These are phyloP conservation scores for Rhopalosiphum nymphaeae DNA, from an alignment of 2,888 invertebrate species.

Conservation along the genomic window DNA sequence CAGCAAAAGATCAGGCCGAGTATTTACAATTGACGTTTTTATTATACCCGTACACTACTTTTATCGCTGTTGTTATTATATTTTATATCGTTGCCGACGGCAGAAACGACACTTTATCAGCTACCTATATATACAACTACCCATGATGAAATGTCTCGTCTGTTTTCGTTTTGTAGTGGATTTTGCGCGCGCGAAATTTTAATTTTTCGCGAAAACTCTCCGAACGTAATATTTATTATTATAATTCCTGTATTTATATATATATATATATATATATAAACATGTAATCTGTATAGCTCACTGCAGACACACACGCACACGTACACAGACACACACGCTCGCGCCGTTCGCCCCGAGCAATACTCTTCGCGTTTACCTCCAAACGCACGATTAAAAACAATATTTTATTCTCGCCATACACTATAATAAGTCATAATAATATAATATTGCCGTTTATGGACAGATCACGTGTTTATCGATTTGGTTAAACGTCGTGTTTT, in stretches of 20 bases:
- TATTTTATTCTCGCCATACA: neutral
- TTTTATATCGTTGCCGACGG: conserved; percentile 1
- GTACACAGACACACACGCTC: neutral
- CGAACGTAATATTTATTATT: neutral
- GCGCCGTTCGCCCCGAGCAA: neutral
- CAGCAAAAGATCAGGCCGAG: neutral
- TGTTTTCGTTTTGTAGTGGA: neutral
- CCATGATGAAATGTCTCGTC: neutral
- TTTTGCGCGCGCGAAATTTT: neutral
- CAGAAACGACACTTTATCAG: neutral
- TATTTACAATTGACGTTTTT: neutral
- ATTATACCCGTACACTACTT: neutral
- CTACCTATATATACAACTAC: neutral
- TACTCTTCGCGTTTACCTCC: conserved; percentile 1
- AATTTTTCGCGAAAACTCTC: neutral
- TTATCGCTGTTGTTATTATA: conserved; percentile 15
- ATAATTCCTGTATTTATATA: neutral
- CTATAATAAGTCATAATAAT: neutral
- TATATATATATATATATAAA: neutral
- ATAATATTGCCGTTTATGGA: neutral
- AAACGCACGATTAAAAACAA: conserved; percentile 19
- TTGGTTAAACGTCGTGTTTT: neutral
- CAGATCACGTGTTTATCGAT: neutral
- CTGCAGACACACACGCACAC: neutral
- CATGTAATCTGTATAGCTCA: neutral